Base-by-base conservation (phyloP, 35 echinoderm and acorn worm genomes). In the Heliocidaris erythrogramma region DNA sequence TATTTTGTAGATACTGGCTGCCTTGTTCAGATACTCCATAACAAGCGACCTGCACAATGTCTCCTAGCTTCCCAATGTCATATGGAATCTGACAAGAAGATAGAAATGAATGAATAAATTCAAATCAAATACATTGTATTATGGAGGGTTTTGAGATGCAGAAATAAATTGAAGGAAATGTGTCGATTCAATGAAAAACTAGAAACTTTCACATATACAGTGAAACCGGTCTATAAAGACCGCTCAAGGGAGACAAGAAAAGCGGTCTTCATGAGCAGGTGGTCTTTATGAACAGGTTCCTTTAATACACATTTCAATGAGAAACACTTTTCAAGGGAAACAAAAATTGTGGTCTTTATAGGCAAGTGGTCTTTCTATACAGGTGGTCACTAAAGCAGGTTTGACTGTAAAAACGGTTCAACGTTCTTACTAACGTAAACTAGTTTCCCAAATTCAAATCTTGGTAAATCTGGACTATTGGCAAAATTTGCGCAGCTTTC, bases 1-100 rank as follows among this genome's bases (percentile, higher is more conserved):
- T 96, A 30, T 32, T 29, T 91, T 30, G 30, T 35, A 96, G 48
- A 89, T 35, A 97, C 92, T 97, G 97, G 13, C 50, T 95, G 30
- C 94, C 97, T 49, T 85, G 59, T 13, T 92, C 90, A 49, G 97
- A 97, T 56, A 93, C 94, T 69, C 94, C 97, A 49, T 18, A 95
- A 49, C 97, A 97, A 12, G 85, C 60, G 5, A 97, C 97, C 30
- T 89, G 94, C 16, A 95, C 95, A 24, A 94, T 30, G 48, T 78
- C 56, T 42, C 97, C 97, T 30, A 27, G 32, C 27, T 92, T 60
- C 59, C 17, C 13, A 59, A 97, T 97, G 85, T n/a, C 69, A 47
- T 97, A 97, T 48, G 50, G 12, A 94, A 97, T 94, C 97, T 97
- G 94, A 11, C 13, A 21, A 94, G 84, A 93, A 7, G 27, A 95